Evolutionary conservation across 2,113 vertebrate genomes (phyloP).

Genomic region (Euleptes europaea): DNA sequence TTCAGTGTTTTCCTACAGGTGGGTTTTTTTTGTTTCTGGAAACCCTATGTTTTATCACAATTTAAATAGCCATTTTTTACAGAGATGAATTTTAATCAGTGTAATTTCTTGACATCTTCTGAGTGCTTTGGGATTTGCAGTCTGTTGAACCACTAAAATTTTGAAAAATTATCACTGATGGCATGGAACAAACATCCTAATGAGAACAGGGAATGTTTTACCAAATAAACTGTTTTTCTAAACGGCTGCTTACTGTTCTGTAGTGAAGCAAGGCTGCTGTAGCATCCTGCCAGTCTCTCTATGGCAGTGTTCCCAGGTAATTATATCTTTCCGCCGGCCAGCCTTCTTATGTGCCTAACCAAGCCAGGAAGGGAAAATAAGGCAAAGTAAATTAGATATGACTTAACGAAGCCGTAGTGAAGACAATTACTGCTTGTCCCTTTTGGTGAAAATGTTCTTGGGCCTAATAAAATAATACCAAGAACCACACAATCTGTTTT

Average conservation of each 20-base stretch:
- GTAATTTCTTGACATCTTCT: neutral
- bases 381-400: conserved; percentile 22
- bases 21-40: neutral
- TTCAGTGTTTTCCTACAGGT: neutral
- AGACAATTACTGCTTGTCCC: conserved; percentile 36
- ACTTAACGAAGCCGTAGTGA: conserved; percentile 41
- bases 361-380: conserved; percentile 20
- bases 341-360: neutral
- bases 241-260: conserved; percentile 42
- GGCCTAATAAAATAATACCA: conserved; percentile 21
- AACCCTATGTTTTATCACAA: neutral
- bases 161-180: neutral
- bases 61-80: neutral
- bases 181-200: conserved; percentile 22
- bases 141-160: conserved; percentile 1
- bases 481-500: conserved; percentile 41
- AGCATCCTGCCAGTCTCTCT: neutral
- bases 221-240: conserved; percentile 21
- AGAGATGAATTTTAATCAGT: neutral
- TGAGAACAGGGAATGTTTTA: conserved; percentile 25
- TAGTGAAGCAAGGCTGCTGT: neutral
- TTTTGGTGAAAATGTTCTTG: conserved; percentile 39
- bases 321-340: conserved; percentile 29
- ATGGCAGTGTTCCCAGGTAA: conserved; percentile 9
- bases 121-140: neutral